Evolutionary conservation across 2,113 vertebrate species (phyloP).

Genomic region (Poeciliopsis prolifica): DNA sequence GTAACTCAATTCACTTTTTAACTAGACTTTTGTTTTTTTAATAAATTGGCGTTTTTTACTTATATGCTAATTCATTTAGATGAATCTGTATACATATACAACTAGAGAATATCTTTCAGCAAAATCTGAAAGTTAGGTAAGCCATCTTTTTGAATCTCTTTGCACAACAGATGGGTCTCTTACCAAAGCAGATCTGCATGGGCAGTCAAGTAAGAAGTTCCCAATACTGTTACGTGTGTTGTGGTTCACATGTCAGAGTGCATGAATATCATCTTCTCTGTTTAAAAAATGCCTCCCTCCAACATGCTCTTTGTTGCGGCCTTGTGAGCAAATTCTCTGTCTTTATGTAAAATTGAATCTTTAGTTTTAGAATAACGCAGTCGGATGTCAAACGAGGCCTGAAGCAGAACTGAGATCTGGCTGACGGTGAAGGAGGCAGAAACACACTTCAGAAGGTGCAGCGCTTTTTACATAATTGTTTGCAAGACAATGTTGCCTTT

Average conservation of each 20-base stretch:
- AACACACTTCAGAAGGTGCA: constrained; percentile 6
- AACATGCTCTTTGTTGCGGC: background rate
- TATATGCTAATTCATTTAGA: background rate
- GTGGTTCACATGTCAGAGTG: constrained; percentile 9
- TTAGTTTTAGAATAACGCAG: background rate
- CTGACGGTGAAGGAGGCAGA: background rate
- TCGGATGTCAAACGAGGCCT: background rate
- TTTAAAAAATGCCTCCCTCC: background rate
- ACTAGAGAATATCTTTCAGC: background rate
- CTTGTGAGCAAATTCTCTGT: background rate
- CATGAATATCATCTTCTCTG: constrained; percentile 10
- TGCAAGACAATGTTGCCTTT: background rate
- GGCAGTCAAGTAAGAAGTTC: constrained; percentile 40
- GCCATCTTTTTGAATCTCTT: constrained; percentile 6
- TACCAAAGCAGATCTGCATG: constrained; percentile 41
- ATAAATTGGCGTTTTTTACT: background rate
- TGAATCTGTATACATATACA: background rate
- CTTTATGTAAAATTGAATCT: background rate
- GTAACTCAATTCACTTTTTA: background rate
- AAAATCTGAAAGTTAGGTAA: constrained; percentile 10
- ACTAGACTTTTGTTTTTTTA: background rate
- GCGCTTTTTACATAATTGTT: constrained; percentile 1
- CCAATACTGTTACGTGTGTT: background rate
- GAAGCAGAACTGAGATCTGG: constrained; percentile 42
- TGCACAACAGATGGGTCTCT: constrained; percentile 39